Evolutionary conservation across 1,140 invertebrate species (phyloP), one percentile per base, ranked within the genome.

Genomic region (Muscidifurax raptorellus): DNA sequence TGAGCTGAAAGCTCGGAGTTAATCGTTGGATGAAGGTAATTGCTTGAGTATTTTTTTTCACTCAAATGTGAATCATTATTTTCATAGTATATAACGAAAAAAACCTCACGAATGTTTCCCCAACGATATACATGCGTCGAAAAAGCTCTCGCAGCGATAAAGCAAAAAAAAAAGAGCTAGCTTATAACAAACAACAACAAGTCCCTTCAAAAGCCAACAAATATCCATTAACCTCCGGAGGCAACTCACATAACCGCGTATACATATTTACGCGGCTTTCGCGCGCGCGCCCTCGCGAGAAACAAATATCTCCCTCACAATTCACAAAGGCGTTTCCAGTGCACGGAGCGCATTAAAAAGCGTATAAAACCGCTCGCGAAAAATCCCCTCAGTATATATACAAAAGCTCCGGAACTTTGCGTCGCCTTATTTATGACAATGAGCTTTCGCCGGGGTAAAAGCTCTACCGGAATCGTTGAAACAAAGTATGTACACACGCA

Each of bases 351-450:
- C 52, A 59, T 59, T 59, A 59, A 59, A 59, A 59, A 59, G 52
- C 52, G 52, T n/a, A 40, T 4, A 59, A 59, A 59, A 59, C 52
- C 52, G 52, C 52, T 59, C 15, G 52, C 52, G 52, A 59, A 59
- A 59, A 59, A 59, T 59, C 52, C 52, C 52, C 52, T 59, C 52
- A 18, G 52, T n/a, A n/a, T 59, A 47, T 47, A 18, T 59, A 59
- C 52, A 59, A 59, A 40, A 59, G 52, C 18, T 13, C 25, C 25
- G 66, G 28, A 69, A 69, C 66, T 69, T 59, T 36, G 71, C 18
- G 71, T 36, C 32, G 71, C 32, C 71, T 74, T 36, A 74, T 74
- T 74, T 74, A 74, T 74, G 71, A 74, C 71, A 74, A 74, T 74
- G 71, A 74, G 66, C 66, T 69, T 74, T 30, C 32, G 71, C 71